These are phyloP conservation scores for Augochlorella aurata DNA, from an alignment of 2,888 invertebrate genomes.

Conservation along the genomic window DNA sequence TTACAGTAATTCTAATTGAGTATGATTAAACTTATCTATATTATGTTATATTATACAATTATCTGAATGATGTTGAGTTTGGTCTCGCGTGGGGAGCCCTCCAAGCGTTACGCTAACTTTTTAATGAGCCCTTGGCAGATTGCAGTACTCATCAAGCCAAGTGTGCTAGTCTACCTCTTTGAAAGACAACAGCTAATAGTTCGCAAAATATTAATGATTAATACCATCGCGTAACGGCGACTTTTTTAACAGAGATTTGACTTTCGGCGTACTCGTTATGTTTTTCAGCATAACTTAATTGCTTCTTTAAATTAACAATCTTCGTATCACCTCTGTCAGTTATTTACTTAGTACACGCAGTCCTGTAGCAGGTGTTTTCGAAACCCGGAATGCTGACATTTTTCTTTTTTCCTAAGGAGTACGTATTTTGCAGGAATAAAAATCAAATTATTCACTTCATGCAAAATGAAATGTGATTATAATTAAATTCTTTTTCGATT, in stretches of 20 bases:
- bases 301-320: neutral
- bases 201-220: conserved; percentile 3
- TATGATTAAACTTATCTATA: conserved; percentile 9
- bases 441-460: too few species aligned
- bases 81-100: neutral
- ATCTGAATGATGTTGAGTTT: conserved; percentile 13
- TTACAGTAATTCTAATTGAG: conserved; percentile 5
- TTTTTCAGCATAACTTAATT: neutral
- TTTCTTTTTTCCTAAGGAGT: too few species aligned
- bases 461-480: too few species aligned
- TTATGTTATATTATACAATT: conserved; percentile 12
- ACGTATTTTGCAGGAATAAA: too few species aligned
- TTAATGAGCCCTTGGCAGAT: conserved; percentile 13
- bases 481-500: too few species aligned
- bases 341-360: too few species aligned
- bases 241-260: neutral
- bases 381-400: too few species aligned
- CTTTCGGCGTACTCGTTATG: neutral
- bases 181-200: conserved; percentile 3
- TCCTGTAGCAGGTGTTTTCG: too few species aligned
- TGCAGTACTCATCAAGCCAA: conserved; percentile 9
- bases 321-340: neutral
- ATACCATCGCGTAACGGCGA: neutral
- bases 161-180: conserved; percentile 1
- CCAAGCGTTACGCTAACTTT: conserved; percentile 8